phyloP scores from a whole-genome alignment of 2,113 vertebrate genomes.

The Gulo gulo region DNA sequence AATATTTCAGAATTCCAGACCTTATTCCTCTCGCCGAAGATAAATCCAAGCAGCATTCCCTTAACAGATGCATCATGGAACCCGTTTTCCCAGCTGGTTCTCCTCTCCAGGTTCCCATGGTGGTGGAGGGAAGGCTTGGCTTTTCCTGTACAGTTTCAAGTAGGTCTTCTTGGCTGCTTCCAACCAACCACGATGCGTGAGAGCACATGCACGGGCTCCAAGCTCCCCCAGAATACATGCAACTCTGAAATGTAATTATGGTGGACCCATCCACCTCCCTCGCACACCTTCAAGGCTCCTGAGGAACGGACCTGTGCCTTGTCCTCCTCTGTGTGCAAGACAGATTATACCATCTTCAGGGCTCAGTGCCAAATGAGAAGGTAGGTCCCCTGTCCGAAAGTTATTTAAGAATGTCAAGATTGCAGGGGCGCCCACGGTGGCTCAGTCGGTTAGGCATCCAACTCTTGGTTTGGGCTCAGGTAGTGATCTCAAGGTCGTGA shows the following conservation, averaged over 20 bases:
- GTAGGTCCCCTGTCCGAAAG: neutral
- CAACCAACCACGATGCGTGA: fast-evolving
- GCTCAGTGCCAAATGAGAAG: fast-evolving
- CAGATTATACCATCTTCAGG: neutral
- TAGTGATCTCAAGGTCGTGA: neutral
- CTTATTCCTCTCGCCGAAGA: slow-evolving; percentile 54
- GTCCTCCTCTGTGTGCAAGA: neutral
- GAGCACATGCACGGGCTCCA: fast-evolving
- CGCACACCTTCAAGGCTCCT: neutral
- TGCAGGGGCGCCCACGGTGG: neutral
- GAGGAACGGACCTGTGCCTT: fast-evolving
- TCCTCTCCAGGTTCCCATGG: neutral
- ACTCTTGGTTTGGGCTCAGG: neutral
- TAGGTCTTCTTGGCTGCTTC: neutral
- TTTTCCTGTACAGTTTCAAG: neutral
- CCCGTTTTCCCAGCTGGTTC: neutral
- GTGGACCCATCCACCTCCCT: fast-evolving
- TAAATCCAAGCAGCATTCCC: neutral
- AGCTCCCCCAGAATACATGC: fast-evolving
- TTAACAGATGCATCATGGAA: neutral
- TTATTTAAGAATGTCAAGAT: neutral
- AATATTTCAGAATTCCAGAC: slow-evolving; percentile 74
- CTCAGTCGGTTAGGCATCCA: neutral
- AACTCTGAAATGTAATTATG: fast-evolving
- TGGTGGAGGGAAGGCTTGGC: neutral